Conservation (phyloP, 2,797 vertebrate species). For the Antrozous pallidus region DNA sequence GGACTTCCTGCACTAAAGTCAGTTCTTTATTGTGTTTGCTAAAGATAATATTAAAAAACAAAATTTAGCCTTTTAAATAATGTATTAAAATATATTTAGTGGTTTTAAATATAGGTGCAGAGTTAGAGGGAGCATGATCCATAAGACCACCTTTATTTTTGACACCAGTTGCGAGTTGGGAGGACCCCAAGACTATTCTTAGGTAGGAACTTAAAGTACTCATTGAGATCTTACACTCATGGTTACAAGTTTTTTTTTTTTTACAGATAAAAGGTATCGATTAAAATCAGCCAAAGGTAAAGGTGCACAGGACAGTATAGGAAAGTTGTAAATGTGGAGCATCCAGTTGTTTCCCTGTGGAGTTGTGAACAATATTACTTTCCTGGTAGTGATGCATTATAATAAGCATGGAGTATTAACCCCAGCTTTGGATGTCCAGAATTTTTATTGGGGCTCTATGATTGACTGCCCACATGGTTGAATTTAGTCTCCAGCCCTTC, state of each 20-base stretch:
- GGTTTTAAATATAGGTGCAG: not conserved
- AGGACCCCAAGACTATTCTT: not conserved
- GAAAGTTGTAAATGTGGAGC: not conserved
- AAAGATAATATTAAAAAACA: not conserved
- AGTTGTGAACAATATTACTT: not conserved
- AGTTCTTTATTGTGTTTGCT: conserved; percentile 26
- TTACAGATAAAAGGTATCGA: not conserved
- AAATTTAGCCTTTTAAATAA: conserved; percentile 1
- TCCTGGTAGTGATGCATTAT: not conserved
- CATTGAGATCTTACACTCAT: not conserved
- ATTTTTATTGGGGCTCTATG: not conserved
- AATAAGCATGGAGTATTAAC: not conserved
- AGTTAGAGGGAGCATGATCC: not conserved
- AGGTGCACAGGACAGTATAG: not conserved
- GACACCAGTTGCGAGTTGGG: not conserved
- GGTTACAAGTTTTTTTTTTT: not conserved
- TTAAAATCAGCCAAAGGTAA: not conserved
- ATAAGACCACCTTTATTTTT: not conserved
- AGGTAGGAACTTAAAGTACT: not conserved
- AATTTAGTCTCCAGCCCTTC: conserved; percentile 6
- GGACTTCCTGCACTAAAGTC: not conserved
- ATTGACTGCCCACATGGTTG: not conserved
- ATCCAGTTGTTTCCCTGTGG: not conserved
- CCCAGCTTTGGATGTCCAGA: not conserved
- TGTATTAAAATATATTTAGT: not conserved